Conservation (phyloP, 2,888 invertebrate genomes). For the Aethes cnicana region DNA sequence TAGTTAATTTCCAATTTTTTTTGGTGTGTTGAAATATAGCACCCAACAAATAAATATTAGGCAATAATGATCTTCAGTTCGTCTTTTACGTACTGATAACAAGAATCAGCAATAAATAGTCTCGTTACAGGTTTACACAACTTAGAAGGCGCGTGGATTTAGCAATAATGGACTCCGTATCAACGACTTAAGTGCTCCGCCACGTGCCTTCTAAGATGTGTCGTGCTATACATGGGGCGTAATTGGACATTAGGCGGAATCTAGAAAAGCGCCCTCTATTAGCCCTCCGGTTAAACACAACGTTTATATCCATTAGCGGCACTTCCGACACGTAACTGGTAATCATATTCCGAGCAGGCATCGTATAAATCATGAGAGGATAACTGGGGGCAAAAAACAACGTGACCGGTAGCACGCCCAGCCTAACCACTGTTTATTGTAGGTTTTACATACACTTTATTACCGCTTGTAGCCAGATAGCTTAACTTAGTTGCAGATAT, state of each 20-base stretch:
- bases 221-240: no score
- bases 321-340: slow-evolving; percentile 72
- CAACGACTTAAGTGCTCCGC: no score
- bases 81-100: neutral
- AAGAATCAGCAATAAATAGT: slow-evolving; percentile 13
- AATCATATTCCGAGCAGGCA: slow-evolving; percentile 76
- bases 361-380: slow-evolving; percentile 74
- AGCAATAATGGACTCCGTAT: no score
- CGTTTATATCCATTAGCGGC: slow-evolving; percentile 79
- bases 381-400: slow-evolving; percentile 71
- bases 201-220: no score
- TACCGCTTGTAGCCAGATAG: slow-evolving; percentile 53
- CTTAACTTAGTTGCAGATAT: slow-evolving; percentile 35
- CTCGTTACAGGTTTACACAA: slow-evolving; percentile 17
- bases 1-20: neutral
- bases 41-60: no score
- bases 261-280: slow-evolving; percentile 51
- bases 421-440: slow-evolving; percentile 71
- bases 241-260: slow-evolving; percentile 25
- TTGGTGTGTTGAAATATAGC: neutral
- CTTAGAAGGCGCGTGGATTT: no score
- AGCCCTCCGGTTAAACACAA: slow-evolving; percentile 66
- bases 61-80: neutral
- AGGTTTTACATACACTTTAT: slow-evolving; percentile 60
- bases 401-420: slow-evolving; percentile 39